Base-by-base conservation (phyloP, 2,888 invertebrate genomes). In the Stenotaenia linearis region DNA sequence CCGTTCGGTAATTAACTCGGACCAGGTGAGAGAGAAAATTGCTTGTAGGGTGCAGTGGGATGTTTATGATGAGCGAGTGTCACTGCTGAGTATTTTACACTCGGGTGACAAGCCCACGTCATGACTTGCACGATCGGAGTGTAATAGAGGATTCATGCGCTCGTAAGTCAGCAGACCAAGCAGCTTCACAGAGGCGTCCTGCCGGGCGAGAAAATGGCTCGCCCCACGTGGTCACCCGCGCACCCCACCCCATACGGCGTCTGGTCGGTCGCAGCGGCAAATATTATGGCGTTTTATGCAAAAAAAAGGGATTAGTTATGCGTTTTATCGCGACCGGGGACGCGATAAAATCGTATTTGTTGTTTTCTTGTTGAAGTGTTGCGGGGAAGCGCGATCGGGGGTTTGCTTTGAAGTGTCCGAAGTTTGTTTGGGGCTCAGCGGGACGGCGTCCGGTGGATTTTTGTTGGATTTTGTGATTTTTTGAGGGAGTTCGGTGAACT, bases 151-250 rank as follows among this genome's bases (percentile, higher is more conserved):
- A 77, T 77, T 77, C 77, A 77, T 77, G 77, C 23, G 77, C 40
- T 45, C 77, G 77, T 77, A 77, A 77, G 40, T 77, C 77, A 77
- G 25, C 40, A 28, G 40, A 35, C 77, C 77, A 45, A 77, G 77
- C 77, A 45, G 77, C 77, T 45, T 23, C 40, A 45, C 28, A 35
- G 23, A 45, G 77, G 21, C 77, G 25, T 69, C 77, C 77, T 28
- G 77, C 77, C 23, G 77, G 40, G 77, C 77, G 77, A 37, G 77
- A 77, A 77, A 77, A 77, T 77, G 45, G 77, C 45, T 77, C 77
- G n/a, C 77, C 77, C 77, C 77, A 77, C 77, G 77, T 35, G 35
- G 75, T 37, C 75, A 37, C 37, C 25, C 45, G 15, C 69, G 69
- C 69, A 69, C 69, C 69, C 69, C 69, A 28, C 69, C 69, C 25